Conservation (phyloP, 2,888 invertebrate species). For the Atethmia centrago region DNA sequence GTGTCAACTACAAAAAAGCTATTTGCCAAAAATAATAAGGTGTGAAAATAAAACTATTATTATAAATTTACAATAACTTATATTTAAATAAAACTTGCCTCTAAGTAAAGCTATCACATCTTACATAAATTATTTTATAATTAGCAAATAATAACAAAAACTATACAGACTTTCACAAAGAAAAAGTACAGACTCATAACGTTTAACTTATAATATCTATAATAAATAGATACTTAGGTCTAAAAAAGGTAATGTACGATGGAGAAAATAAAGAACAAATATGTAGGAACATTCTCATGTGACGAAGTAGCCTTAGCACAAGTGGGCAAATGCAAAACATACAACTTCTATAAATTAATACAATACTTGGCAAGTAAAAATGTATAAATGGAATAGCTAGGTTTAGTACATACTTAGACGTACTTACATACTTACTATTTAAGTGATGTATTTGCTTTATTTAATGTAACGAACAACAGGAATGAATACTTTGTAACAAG, state of each 20-base stretch:
- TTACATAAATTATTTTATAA: constrained; percentile 82
- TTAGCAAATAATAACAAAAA: constrained; percentile 87
- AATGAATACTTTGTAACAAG: constrained; percentile 67
- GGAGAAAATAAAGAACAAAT: constrained; percentile 76
- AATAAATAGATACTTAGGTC: constrained; percentile 84
- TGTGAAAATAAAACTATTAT: constrained; percentile 84
- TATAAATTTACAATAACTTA: constrained; percentile 85
- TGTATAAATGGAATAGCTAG: constrained; percentile 75
- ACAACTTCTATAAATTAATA: constrained; percentile 74
- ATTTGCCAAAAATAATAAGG: constrained; percentile 74
- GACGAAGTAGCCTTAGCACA: constrained; percentile 76
- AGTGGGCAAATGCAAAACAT: constrained; percentile 74
- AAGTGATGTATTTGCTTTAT: constrained; percentile 46
- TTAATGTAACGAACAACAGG: constrained; percentile 63
- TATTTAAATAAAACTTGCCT: constrained; percentile 88
- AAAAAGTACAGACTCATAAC: constrained; percentile 76
- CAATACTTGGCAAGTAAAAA: constrained; percentile 82
- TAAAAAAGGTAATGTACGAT: constrained; percentile 73
- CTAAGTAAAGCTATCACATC: constrained; percentile 90
- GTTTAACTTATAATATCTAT: constrained; percentile 77
- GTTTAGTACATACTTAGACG: constrained; percentile 49
- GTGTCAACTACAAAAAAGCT: constrained; percentile 79
- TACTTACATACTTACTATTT: too few species aligned
- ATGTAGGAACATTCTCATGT: constrained; percentile 84
- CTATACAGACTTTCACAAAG: constrained; percentile 85